Evolutionary conservation across 2,113 vertebrate genomes (phyloP).

Genomic region (Lampris incognitus): DNA sequence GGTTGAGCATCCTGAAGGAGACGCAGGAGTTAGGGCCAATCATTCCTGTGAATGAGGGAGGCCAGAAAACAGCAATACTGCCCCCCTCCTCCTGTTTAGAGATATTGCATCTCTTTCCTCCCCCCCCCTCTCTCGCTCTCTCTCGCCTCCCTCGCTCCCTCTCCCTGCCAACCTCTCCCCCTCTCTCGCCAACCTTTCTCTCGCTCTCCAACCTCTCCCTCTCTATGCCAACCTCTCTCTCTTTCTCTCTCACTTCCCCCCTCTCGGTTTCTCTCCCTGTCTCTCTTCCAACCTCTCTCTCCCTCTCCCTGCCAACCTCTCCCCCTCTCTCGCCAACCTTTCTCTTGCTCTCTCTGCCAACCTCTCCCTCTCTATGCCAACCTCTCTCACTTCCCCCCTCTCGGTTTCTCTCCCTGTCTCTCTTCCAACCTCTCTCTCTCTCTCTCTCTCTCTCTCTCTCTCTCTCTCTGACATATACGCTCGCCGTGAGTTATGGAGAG

Average conservation of each 20-base stretch:
- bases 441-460: background rate
- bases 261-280: background rate
- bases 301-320: background rate
- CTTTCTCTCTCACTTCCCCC: background rate
- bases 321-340: too few relatives aligned
- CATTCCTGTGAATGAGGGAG: conserved; percentile 41
- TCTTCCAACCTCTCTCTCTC: background rate
- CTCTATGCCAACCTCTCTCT: too few relatives aligned
- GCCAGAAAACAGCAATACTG: conserved; percentile 71
- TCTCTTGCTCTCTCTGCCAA: background rate
- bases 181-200: background rate
- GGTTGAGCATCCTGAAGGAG: conserved; percentile 71
- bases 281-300: background rate
- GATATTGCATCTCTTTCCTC: conserved; percentile 70
- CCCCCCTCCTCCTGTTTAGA: conserved; percentile 68
- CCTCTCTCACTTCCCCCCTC: background rate
- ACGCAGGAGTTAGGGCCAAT: conserved; percentile 67
- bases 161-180: too few relatives aligned
- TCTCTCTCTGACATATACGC: too few relatives aligned
- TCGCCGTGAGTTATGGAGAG: too few relatives aligned
- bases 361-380: background rate
- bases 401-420: background rate
- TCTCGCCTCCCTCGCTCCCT: background rate
- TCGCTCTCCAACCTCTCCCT: too few relatives aligned
- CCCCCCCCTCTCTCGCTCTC: background rate